These are phyloP conservation scores for Lysandra bellargus DNA, from an alignment of 2,888 invertebrate species.

Conservation along the genomic window DNA sequence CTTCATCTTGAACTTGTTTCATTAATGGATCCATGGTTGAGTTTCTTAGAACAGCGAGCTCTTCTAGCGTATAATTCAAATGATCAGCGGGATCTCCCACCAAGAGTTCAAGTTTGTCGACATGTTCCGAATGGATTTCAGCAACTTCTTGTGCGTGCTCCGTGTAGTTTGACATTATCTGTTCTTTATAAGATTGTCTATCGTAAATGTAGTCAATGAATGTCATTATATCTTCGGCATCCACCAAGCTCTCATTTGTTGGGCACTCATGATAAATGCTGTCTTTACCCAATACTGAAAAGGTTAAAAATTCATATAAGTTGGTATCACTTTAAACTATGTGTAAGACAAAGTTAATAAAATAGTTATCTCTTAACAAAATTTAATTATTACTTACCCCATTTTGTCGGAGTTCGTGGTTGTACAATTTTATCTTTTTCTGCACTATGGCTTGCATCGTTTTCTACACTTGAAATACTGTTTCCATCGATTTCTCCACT, in stretches of 20 bases:
- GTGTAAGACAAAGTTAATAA: background rate
- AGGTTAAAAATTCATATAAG: background rate
- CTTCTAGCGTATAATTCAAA: slow-evolving; percentile 51
- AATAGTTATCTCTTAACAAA: no score
- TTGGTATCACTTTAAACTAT: background rate
- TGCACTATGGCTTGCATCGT: background rate
- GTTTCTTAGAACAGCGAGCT: slow-evolving; percentile 42
- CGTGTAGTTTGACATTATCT: slow-evolving; percentile 41
- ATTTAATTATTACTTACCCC: background rate
- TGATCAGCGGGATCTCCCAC: slow-evolving; percentile 48
- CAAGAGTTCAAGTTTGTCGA: slow-evolving; percentile 42
- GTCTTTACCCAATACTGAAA: slow-evolving; percentile 32
- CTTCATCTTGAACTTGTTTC: slow-evolving; percentile 35
- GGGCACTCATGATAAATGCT: slow-evolving; percentile 39
- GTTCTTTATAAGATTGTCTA: slow-evolving; percentile 40
- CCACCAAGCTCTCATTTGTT: slow-evolving; percentile 42
- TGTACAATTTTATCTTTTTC: background rate
- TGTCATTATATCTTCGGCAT: slow-evolving; percentile 45
- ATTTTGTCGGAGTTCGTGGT: background rate
- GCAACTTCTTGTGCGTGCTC: slow-evolving; percentile 39
- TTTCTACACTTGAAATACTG: background rate
- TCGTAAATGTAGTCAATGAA: slow-evolving; percentile 46
- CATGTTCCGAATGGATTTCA: slow-evolving; percentile 40
- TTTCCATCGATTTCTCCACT: background rate
- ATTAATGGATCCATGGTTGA: slow-evolving; percentile 43